Percentiles rank a stretch among this genome's conserved stretches.
Evolutionary conservation across 2,888 invertebrate genomes (phyloP).

Genomic region (Lithosia quadra): DNA sequence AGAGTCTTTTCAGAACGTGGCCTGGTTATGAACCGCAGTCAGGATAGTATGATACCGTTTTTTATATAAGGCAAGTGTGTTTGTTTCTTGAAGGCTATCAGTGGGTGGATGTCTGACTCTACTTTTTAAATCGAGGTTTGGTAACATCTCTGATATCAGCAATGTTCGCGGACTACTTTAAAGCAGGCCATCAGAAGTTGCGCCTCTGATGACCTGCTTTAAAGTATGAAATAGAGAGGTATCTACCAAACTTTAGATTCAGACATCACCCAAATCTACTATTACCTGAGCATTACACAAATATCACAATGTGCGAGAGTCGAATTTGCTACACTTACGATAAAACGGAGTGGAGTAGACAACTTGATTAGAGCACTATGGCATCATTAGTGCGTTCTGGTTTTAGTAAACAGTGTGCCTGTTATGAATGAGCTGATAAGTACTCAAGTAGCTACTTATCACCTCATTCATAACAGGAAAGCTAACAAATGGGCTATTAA

Average conservation of each 20-base stretch:
- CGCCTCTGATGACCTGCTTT: no score
- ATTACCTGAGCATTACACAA: neutral
- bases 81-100: no score
- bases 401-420: neutral
- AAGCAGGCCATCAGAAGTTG: neutral
- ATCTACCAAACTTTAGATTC: no score
- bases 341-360: no score
- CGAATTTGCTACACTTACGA: neutral
- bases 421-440: conserved; percentile 1
- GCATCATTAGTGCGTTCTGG: neutral
- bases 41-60: no score
- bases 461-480: conserved; percentile 4
- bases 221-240: neutral
- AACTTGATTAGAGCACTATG: neutral
- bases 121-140: neutral
- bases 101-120: no score
- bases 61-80: no score
- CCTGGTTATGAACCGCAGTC: neutral
- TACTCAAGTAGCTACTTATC: neutral
- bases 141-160: neutral
- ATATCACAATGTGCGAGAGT: neutral
- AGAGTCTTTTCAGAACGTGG: neutral
- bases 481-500: neutral
- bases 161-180: neutral
- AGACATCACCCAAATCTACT: no score